A percentile compares a stretch with the other conserved stretches of the same genome.
Conservation (phyloP, 2,888 invertebrate genomes). For the Marronus borbonicus region DNA sequence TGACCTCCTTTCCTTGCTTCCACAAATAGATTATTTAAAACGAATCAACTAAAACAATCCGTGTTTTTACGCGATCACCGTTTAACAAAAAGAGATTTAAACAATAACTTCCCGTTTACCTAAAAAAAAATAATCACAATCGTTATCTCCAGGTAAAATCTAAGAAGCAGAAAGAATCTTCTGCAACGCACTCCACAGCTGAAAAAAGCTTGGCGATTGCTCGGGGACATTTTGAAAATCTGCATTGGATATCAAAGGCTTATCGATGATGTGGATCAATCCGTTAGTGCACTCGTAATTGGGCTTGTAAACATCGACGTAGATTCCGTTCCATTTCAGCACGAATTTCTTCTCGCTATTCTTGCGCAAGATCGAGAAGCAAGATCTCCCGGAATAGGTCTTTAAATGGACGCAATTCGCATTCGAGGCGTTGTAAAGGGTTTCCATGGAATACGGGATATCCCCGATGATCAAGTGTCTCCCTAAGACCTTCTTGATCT, state of each 20-base stretch:
- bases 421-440: slow-evolving; percentile 76
- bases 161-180: slow-evolving; percentile 30
- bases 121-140: too few species aligned
- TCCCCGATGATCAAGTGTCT: slow-evolving; percentile 88
- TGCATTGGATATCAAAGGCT: slow-evolving; percentile 84
- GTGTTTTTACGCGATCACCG: not conserved
- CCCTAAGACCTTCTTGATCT: slow-evolving; percentile 82
- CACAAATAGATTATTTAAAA: not conserved
- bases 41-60: not conserved
- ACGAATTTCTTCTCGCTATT: slow-evolving; percentile 60
- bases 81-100: too few species aligned
- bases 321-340: slow-evolving; percentile 85
- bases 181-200: slow-evolving; percentile 45
- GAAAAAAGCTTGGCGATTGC: slow-evolving; percentile 32
- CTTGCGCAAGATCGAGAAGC: slow-evolving; percentile 27
- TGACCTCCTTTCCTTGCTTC: not conserved
- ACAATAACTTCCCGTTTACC: too few species aligned
- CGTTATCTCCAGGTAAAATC: not conserved
- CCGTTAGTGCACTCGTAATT: slow-evolving; percentile 96
- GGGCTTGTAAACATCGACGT: slow-evolving; percentile 86
- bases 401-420: slow-evolving; percentile 50
- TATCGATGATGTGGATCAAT: slow-evolving; percentile 92
- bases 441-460: slow-evolving; percentile 82
- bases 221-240: slow-evolving; percentile 68
- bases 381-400: slow-evolving; percentile 51